Conservation (phyloP, 2,888 invertebrate species). For the Eustalomyia histrio region DNA sequence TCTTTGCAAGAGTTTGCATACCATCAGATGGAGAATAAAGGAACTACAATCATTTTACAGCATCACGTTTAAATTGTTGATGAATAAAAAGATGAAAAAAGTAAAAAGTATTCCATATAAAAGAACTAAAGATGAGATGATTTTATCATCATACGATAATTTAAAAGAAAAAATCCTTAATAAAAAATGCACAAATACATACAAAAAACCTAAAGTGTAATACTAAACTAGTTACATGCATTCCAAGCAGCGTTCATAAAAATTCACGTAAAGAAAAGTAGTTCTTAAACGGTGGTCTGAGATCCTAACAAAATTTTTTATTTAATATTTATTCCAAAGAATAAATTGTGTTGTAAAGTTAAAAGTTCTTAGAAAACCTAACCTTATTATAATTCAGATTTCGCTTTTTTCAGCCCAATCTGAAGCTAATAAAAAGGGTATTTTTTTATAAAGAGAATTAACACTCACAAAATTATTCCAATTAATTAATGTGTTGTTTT, state of each 20-base stretch:
- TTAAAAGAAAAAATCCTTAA: conserved; percentile 25
- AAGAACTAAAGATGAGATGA: conserved; percentile 40
- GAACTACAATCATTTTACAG: conserved; percentile 25
- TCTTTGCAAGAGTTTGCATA: not conserved
- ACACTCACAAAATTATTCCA: too few species aligned
- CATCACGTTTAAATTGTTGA: conserved; percentile 41
- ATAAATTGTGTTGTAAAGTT: too few species aligned
- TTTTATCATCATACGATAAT: conserved; percentile 35
- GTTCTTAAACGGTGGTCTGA: not conserved
- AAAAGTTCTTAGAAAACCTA: too few species aligned
- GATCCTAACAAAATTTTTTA: too few species aligned
- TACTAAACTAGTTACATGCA: conserved; percentile 48
- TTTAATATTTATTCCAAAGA: too few species aligned
- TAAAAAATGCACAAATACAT: not conserved
- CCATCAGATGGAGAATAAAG: not conserved
- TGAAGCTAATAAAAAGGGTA: too few species aligned
- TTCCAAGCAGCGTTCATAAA: not conserved
- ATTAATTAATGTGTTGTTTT: too few species aligned
- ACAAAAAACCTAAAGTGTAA: conserved; percentile 24
- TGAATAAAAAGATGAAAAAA: not conserved
- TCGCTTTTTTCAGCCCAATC: too few species aligned
- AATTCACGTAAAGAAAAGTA: not conserved
- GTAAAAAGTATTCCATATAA: conserved; percentile 35
- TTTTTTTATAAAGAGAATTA: too few species aligned
- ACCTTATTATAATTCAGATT: too few species aligned